Base-by-base conservation (phyloP, 2,888 invertebrate genomes). In the Anorthoa munda region DNA sequence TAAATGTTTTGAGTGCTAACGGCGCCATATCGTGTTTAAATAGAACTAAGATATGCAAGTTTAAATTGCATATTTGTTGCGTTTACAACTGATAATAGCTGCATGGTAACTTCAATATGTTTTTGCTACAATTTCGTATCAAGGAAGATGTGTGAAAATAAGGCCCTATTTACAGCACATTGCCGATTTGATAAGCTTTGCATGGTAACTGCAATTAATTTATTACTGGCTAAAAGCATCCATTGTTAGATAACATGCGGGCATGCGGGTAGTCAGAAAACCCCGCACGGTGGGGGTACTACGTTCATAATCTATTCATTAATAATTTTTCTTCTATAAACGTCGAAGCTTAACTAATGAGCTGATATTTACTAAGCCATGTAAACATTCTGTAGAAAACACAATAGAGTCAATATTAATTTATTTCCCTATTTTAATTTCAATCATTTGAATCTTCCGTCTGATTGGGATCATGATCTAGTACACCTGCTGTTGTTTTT, bases 121-220 rank as follows among this genome's bases (percentile, higher is more conserved):
- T 64, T 51, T 39, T 59, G 46, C 15, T 18, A 71, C 63, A 64
- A 50, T 53, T 65, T 21, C 5, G 2, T 59, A 59, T 77, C 48
- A 31, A 31, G 64, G 15, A 74, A 73, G n/a, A 77, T 60, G 80
- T 65, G 73, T 45, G 64, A 60, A 79, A 50, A 79, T 60, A 65
- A 46, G 0, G 80, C 66, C 21, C 63, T 66, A 58, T 66, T 77
- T 12, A 61, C 39, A 55, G 53, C 46, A 51, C 58, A 45, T 64
- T 53, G 23, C 31, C 45, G 65, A 46, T 61, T 46, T 55, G 65
- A 80, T 75, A 66, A 46, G 18, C 21, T 15, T 48, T 74, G 81
- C 75, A 66, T 77, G 39, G 75, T 46, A 66, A 77, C 75, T 56
- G 56, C 46, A 74, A 23, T 48, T 15, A 13, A 51, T 71, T 50